A percentile compares a stretch with the other conserved stretches of the same genome.
phyloP scores from a whole-genome alignment of 2,888 invertebrate species.

The Clistopyga incitator region DNA sequence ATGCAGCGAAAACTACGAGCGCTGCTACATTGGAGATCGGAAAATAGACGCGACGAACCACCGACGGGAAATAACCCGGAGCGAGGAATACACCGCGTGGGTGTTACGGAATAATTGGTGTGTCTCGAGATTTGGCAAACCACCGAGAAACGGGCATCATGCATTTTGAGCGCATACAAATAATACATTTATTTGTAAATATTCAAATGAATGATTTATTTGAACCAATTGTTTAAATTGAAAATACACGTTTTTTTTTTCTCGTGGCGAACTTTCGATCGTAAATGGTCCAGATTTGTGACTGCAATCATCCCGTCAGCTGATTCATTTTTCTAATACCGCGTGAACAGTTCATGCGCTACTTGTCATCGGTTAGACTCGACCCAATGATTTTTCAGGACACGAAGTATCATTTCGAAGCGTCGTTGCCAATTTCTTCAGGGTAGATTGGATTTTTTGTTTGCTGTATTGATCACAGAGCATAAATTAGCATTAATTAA shows the following conservation, averaged over 20 bases:
- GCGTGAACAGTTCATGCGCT: conserved; percentile 65
- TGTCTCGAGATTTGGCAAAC: conserved; percentile 5
- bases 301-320: conserved; percentile 22
- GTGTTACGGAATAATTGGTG: conserved; percentile 7
- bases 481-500: not conserved
- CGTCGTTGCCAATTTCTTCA: conserved; percentile 15
- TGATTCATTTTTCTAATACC: conserved; percentile 26
- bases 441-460: conserved; percentile 14
- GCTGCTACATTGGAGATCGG: conserved; percentile 25
- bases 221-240: too few relatives aligned
- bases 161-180: not conserved
- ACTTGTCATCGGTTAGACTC: conserved; percentile 62
- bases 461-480: not conserved
- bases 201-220: too few relatives aligned
- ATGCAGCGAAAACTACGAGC: not conserved
- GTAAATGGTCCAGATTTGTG: not conserved
- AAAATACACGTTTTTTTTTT: too few relatives aligned
- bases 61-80: conserved; percentile 2
- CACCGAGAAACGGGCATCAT: not conserved
- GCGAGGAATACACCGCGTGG: not conserved
- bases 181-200: too few relatives aligned
- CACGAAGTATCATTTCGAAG: conserved; percentile 48
- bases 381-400: conserved; percentile 66
- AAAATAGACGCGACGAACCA: conserved; percentile 31
- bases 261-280: not conserved